Conservation (phyloP, 2,888 invertebrate species). For the Ptychoptera albimana region DNA sequence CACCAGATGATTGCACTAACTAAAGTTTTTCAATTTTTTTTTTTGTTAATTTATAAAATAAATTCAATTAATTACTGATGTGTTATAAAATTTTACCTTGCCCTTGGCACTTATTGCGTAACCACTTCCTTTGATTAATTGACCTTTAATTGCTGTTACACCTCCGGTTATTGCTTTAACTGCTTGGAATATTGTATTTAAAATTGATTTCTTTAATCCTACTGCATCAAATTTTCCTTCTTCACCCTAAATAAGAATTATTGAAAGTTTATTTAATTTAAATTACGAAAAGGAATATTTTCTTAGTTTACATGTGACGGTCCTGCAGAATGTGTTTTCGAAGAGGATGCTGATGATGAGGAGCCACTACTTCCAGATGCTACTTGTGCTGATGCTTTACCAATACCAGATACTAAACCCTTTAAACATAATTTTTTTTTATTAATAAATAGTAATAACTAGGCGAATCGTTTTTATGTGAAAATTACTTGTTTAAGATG, state of each 20-base stretch:
- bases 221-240: conserved; percentile 43
- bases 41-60: neutral
- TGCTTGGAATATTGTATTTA: conserved; percentile 71
- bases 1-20: conserved; percentile 59
- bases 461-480: no score
- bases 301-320: neutral
- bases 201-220: conserved; percentile 66
- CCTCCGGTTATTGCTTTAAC: conserved; percentile 79
- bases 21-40: conserved; percentile 14
- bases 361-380: conserved; percentile 22
- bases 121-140: conserved; percentile 72
- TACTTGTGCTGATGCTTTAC: conserved; percentile 28
- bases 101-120: conserved; percentile 46
- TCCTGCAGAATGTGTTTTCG: neutral
- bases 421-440: conserved; percentile 4
- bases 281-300: no score
- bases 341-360: conserved; percentile 10
- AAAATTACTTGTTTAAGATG: no score
- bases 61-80: neutral
- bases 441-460: no score
- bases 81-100: no score
- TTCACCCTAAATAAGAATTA: neutral
- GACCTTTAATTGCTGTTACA: conserved; percentile 73
- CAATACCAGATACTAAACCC: conserved; percentile 24
- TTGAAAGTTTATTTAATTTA: no score